Base-by-base conservation (phyloP, 2,113 vertebrate species). In the Bambusicola thoracicus region DNA sequence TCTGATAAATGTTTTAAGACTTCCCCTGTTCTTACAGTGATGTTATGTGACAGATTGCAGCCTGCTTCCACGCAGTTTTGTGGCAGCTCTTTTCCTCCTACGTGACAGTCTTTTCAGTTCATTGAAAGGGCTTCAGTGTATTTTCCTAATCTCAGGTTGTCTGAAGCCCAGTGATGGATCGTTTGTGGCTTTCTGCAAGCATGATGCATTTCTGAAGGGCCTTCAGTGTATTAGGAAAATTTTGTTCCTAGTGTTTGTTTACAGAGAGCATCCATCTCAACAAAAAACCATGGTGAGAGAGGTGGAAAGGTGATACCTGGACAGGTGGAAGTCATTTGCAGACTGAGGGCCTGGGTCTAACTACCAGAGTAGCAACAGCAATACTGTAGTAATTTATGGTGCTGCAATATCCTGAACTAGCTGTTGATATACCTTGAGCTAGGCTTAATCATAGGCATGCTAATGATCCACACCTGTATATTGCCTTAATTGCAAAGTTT, bases 31-130 rank as follows among this genome's bases (percentile, higher is more conserved):
- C 68, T 41, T 92, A 53, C 72, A 84, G 88, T 84, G 85, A 77
- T 92, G 90, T 94, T 92, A 95, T 88, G 80, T 96, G 92, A 86
- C 93, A 96, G 89, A 94, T 93, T 91, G 66, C 90, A 72, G 85
- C 73, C 77, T 94, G 76, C 85, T 96, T 85, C 56, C 8, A 0
- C 88, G 56, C 72, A 58, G 65, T 84, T 94, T 93, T 81, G n/a
- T 95, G 92, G 76, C 69, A 90, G 73, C 53, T 81, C 49, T 68
- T 87, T 81, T 80, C 76, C 61, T 81, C 89, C 85, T 90, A 58
- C 27, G 8, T 94, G 92, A 90, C 85, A 91, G 75, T 67, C 80
- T 90, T 89, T 90, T 90, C 80, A 81, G 65, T 94, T 85, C 40
- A 34, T 78, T 94, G 68, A 63, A 88, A 92, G 75, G 76, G 40